Evolutionary conservation across 2,113 vertebrate species (phyloP).

Genomic region (Thinocorus orbignyianus): DNA sequence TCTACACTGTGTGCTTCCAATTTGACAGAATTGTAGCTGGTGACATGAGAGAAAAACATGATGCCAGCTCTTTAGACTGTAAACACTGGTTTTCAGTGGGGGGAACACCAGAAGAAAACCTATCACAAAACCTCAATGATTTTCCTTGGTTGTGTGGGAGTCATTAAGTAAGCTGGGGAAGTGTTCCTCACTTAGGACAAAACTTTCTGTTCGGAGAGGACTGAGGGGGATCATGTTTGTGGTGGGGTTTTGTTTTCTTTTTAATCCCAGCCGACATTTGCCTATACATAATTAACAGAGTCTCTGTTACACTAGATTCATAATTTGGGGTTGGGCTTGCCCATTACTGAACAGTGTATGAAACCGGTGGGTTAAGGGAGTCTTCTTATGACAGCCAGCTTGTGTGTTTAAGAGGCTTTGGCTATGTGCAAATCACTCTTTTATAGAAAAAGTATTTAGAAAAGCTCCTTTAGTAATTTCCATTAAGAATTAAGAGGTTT

Average conservation of each 20-base stretch:
- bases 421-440: slow-evolving; percentile 2
- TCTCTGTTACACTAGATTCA: not conserved
- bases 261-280: not conserved
- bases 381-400: not conserved
- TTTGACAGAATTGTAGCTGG: not conserved
- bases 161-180: not conserved
- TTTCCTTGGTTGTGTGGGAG: not conserved
- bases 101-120: not conserved
- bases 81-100: not conserved
- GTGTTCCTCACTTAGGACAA: not conserved
- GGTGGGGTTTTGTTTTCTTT: not conserved
- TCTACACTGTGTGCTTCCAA: not conserved
- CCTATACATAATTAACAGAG: not conserved
- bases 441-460: not conserved
- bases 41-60: not conserved
- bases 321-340: not conserved
- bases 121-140: not conserved
- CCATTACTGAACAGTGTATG: not conserved
- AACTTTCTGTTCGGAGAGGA: not conserved
- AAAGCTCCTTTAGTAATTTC: not conserved
- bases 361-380: not conserved
- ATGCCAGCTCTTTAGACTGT: not conserved
- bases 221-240: not conserved
- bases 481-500: not conserved
- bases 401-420: not conserved